phyloP scores from a whole-genome alignment of 2,113 vertebrate genomes.

The Gallinago undulata region DNA sequence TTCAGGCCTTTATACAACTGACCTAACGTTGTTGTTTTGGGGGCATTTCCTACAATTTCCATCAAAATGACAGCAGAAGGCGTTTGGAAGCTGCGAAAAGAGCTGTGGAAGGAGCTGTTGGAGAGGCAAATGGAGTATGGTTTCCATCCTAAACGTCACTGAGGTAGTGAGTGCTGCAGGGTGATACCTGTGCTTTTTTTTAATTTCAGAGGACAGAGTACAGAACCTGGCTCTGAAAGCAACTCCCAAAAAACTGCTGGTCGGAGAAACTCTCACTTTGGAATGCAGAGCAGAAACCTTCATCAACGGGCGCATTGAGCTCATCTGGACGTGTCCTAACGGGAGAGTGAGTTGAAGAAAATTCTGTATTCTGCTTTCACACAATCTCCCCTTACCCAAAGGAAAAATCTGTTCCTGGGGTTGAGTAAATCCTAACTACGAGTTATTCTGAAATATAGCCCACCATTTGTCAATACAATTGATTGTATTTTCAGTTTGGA shows the following conservation, averaged over 20 bases:
- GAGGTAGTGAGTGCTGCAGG: neutral
- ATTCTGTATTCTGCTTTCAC: neutral
- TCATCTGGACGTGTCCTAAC: constrained; percentile 73
- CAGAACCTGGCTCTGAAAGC: constrained; percentile 61
- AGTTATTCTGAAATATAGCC: neutral
- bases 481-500: neutral
- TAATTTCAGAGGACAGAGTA: constrained; percentile 43
- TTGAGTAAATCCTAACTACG: neutral
- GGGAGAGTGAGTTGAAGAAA: constrained; percentile 57
- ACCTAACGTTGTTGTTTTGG: neutral
- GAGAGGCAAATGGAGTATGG: neutral
- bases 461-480: neutral
- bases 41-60: neutral
- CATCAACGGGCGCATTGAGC: constrained; percentile 74
- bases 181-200: neutral
- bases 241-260: constrained; percentile 69
- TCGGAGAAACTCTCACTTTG: constrained; percentile 79
- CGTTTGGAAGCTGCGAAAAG: neutral
- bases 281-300: constrained; percentile 79
- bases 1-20: neutral
- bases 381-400: neutral
- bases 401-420: neutral
- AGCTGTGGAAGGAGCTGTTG: neutral
- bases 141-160: fast-evolving
- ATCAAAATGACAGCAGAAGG: neutral